Evolutionary conservation across 2,113 vertebrate genomes (phyloP), one percentile per base, ranked within the genome.

Genomic region (Entomyzon cyanotis): DNA sequence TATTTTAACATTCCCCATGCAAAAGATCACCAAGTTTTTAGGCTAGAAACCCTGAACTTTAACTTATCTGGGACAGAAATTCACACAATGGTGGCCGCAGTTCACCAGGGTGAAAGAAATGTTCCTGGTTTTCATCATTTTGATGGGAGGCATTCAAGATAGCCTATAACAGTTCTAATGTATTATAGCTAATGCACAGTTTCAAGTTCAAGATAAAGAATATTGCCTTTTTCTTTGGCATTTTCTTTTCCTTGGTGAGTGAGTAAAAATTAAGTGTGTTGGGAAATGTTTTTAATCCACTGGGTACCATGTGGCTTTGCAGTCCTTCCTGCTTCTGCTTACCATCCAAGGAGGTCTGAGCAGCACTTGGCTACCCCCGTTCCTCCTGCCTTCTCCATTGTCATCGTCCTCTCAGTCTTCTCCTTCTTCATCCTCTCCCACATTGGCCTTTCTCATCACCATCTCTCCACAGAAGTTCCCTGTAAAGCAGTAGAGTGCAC

Each of bases 401-500:
- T 20, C 60, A 41, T 12, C 13, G 22, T 31, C 15, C 25, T 53
- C n/a, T 41, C 21, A 15, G 17, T 25, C 25, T 39, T 74, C 33
- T 69, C 30, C 11, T 12, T 28, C 6, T 19, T 74, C 19, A 39
- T 7, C 4, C 5, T 1, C 4, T 37, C 0, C 1, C 6, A 6
- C 30, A 16, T 37, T 30, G 7, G 3, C 10, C 27, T 65, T 79
- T 86, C 5, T 4, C 10, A 41, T 7, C 7, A 13, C 22, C 11
- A 0, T 41, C 10, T 58, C 56, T 56, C 27, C 46, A 37, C 33
- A 46, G 53, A 63, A 24, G 14, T 2, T 89, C 12, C 20, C 17
- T 4, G 0, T 12, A 11, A 0, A 67, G 24, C 46, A 52, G 16
- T 1, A 2, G 31, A 17, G 25, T 1, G 0, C 42, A n/a, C 1